A percentile compares a stretch with the other conserved stretches of the same genome.
phyloP scores from a whole-genome alignment of 2,113 vertebrate genomes.

The Melanostigma gelatinosum region DNA sequence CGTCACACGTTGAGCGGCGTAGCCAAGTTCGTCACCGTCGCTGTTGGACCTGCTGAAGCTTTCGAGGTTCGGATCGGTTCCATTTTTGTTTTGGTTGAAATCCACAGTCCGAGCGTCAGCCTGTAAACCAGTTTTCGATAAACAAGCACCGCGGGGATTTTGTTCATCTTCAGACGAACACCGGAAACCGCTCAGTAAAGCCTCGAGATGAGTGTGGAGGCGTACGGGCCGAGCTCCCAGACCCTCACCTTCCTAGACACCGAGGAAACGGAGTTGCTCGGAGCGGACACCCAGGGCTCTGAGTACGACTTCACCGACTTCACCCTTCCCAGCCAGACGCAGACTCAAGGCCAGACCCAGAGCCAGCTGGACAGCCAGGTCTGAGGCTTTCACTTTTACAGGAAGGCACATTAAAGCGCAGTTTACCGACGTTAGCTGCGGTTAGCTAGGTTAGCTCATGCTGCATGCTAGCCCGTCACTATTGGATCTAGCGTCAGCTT shows the following conservation, averaged over 20 bases:
- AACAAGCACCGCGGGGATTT: constrained; percentile 14
- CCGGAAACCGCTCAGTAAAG: constrained; percentile 55
- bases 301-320: constrained; percentile 98
- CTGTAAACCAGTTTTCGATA: not conserved
- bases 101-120: not conserved
- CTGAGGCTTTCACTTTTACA: constrained; percentile 9
- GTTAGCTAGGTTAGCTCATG: constrained; percentile 40
- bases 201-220: constrained; percentile 93
- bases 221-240: constrained; percentile 98
- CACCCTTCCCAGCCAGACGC: constrained; percentile 94
- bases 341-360: constrained; percentile 89
- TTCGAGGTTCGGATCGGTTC: constrained; percentile 73
- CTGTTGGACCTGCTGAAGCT: constrained; percentile 77
- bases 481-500: constrained; percentile 49
- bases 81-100: constrained; percentile 68
- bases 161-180: constrained; percentile 13
- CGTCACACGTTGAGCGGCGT: constrained; percentile 77
- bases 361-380: constrained; percentile 86
- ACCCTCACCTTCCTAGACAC: constrained; percentile 98
- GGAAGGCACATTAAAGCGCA: constrained; percentile 34
- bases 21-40: constrained; percentile 75
- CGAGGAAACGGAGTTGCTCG: constrained; percentile 94
- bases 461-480: constrained; percentile 55
- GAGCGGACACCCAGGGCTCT: constrained; percentile 95
- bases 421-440: constrained; percentile 39